phyloP scores from a whole-genome alignment of 2,113 vertebrate species.

The Australoheros scitulus region DNA sequence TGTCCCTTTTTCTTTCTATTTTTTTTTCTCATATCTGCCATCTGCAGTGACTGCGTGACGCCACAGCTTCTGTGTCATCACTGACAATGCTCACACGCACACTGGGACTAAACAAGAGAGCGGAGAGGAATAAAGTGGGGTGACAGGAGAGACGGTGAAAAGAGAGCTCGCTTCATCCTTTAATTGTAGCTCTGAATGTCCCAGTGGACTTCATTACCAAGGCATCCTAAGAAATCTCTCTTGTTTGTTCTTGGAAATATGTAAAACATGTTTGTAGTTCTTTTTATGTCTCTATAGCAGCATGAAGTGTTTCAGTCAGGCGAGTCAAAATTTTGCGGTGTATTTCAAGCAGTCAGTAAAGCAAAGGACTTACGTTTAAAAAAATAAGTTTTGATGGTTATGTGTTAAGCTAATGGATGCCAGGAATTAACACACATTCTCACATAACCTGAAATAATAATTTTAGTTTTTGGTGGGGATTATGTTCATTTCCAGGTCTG shows the following conservation, averaged over 20 bases:
- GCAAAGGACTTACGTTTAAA: neutral
- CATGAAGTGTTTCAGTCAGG: constrained; percentile 21
- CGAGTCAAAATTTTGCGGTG: neutral
- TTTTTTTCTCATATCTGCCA: constrained; percentile 47
- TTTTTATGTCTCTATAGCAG: constrained; percentile 48
- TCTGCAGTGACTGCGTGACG: constrained; percentile 73
- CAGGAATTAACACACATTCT: neutral
- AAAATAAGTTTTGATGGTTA: constrained; percentile 27
- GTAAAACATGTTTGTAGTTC: constrained; percentile 54
- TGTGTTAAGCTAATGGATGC: constrained; percentile 26
- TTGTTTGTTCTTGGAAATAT: constrained; percentile 67
- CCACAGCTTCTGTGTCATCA: constrained; percentile 66
- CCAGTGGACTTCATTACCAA: constrained; percentile 72
- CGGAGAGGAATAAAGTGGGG: constrained; percentile 19
- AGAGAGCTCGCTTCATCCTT: constrained; percentile 53
- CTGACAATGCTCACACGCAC: constrained; percentile 49
- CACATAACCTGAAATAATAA: neutral
- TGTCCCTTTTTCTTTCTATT: neutral
- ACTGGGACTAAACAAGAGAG: constrained; percentile 36
- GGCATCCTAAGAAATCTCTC: constrained; percentile 56
- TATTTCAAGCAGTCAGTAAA: constrained; percentile 21
- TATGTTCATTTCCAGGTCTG: rapidly evolving
- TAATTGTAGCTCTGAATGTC: constrained; percentile 61
- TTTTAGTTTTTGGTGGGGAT: neutral
- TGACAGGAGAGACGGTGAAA: constrained; percentile 28